Percentiles rank a stretch among this genome's conserved stretches.
phyloP scores from a whole-genome alignment of 92 coral and sea anemone genomes.

The Palythoa caribaeorum region DNA sequence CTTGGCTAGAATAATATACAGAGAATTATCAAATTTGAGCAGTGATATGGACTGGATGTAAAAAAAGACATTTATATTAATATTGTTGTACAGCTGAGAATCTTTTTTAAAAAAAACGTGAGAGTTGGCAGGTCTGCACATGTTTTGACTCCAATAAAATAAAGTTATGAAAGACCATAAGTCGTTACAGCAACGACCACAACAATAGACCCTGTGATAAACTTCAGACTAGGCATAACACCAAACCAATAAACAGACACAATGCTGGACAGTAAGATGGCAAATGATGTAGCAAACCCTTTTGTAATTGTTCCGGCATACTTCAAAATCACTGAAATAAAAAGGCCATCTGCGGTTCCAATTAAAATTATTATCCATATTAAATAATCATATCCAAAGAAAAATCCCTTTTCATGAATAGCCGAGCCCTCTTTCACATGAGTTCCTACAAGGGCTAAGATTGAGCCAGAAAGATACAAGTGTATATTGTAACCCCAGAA shows the following conservation, averaged over 20 bases:
- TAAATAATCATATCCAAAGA: conserved; percentile 73
- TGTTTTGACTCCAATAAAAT: no score
- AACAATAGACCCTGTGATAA: conserved; percentile 70
- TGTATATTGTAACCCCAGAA: conserved; percentile 83
- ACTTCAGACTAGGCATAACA: conserved; percentile 73
- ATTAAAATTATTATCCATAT: conserved; percentile 73
- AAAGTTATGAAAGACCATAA: conserved; percentile 38
- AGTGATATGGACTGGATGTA: no score
- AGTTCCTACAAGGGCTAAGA: conserved; percentile 74
- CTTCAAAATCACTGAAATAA: conserved; percentile 80
- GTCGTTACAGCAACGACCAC: conserved; percentile 74
- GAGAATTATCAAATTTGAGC: no score
- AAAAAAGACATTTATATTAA: no score
- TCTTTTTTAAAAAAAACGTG: no score
- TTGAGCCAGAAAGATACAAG: conserved; percentile 67
- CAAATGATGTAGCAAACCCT: conserved; percentile 92
- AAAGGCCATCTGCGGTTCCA: conserved; percentile 81
- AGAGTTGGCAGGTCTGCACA: no score
- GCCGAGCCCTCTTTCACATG: conserved; percentile 73
- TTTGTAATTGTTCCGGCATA: conserved; percentile 87
- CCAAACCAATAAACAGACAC: conserved; percentile 80
- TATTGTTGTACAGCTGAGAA: no score
- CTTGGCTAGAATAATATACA: no score
- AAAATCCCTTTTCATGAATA: conserved; percentile 69
- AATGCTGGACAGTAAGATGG: conserved; percentile 82